Evolutionary conservation across 2,888 invertebrate genomes (phyloP), one percentile per base, ranked within the genome.

Genomic region (Polyommatus icarus): DNA sequence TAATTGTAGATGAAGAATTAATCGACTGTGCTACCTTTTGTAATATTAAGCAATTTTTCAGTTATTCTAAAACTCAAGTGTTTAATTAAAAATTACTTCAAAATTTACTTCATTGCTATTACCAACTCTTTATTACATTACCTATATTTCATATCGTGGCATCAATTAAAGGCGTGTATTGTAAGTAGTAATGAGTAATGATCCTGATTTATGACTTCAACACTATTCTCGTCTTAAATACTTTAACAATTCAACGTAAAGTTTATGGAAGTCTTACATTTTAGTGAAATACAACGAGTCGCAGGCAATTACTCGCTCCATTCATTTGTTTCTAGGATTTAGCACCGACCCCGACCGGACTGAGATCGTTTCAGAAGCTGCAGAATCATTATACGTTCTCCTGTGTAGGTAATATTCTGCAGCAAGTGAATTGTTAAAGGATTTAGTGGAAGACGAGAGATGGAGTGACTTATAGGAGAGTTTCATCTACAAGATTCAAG

Each of bases 281-380:
- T 75, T 50, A 75, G 50, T 50, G 24, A 24, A 50, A 50, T 24
- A 73, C 54, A 75, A 40, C 72, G 40, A 50, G 75, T 75, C 75
- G 75, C 75, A 50, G 75, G 75, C 75, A 75, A 75, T 75, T 75
- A 75, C 75, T 50, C 50, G 54, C 29, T 54, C 50, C 54, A 75
- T 75, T 75, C 75, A 75, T 75, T 75, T 75, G 54, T 54, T 54
- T 50, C 46, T 54, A 20, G 75, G 75, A 54, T 75, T 75, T 15
- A 50, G 29, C 24, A 54, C 75, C 46, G 50, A 3, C 29, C 3
- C 54, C 29, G 46, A 15, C 73, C 20, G 46, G 20, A 20, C 46
- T 32, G 29, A 0, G 15, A 10, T 18, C 29, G 29, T 15, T 67
- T 15, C 67, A 67, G 67, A 67, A 29, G 15, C 32, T 67, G 67